Evolutionary conservation across 37 sponge, comb jelly and placozoan genomes (phyloP).

Genomic region (Mnemiopsis leidyi): DNA sequence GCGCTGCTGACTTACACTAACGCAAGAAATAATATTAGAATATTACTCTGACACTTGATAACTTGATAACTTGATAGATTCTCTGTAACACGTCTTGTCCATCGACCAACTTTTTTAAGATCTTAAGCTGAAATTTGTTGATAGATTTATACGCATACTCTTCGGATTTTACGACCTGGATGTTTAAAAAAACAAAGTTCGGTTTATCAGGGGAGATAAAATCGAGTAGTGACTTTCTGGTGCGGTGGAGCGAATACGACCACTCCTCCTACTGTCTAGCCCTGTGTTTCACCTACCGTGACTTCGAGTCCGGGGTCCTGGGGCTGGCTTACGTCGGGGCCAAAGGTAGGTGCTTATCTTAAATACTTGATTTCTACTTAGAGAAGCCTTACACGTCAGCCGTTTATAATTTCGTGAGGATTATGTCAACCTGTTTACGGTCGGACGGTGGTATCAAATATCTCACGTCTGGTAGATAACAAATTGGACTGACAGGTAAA

Average conservation of each 20-base stretch:
- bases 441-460: background rate
- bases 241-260: conserved; percentile 68
- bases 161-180: too few relatives aligned
- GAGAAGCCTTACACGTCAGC: background rate
- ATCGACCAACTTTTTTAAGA: too few relatives aligned
- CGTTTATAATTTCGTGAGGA: background rate
- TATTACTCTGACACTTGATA: too few relatives aligned
- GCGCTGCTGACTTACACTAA: too few relatives aligned
- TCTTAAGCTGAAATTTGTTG: too few relatives aligned
- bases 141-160: too few relatives aligned
- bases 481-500: background rate
- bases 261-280: conserved; percentile 73
- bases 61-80: too few relatives aligned
- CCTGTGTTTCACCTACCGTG: conserved; percentile 81
- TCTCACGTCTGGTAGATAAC: background rate
- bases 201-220: background rate
- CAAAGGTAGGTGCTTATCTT: background rate
- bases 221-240: conserved; percentile 68
- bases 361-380: background rate
- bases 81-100: too few relatives aligned
- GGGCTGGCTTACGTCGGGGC: conserved; percentile 83
- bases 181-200: too few relatives aligned
- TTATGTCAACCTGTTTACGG: background rate
- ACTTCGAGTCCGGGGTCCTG: conserved; percentile 84
- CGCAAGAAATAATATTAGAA: too few relatives aligned